Evolutionary conservation across 2,888 invertebrate species (phyloP), one percentile per base, ranked within the genome.

Genomic region (Ornithoptera priamus): DNA sequence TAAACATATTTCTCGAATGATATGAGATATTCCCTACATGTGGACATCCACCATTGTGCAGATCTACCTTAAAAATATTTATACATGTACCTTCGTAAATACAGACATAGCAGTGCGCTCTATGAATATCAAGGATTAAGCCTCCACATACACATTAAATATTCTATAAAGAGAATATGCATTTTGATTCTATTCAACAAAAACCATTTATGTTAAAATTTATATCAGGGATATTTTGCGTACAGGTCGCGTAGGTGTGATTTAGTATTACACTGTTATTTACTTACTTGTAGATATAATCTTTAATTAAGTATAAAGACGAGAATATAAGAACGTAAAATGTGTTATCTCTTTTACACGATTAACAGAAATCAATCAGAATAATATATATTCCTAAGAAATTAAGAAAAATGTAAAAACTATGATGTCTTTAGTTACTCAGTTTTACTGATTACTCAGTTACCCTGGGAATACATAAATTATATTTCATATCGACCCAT

Each of bases 81-180:
- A 50, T 17, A 50, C 15, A 24, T 59, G 22, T 24, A 30, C 30
- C 30, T 59, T 24, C 12, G 2, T 30, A 30, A 10, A 24, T 5
- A 30, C 17, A 17, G 46, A 50, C 58, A 39, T n/a, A 18, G 30
- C 30, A 62, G 46, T 65, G 20, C 42, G 42, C 17, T 57, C 70
- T 72, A 72, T 74, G 71, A 72, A 74, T 74, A 73, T 68, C 60
- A 68, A 20, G 72, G 74, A 71, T 73, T 71, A 70, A 65, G 67
- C 71, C 71, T 73, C 72, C 73, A 72, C 76, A 68, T 50, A 63
- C 59, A 64, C 70, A 57, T 74, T 69, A 72, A 69, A 71, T 71
- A 68, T 70, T 71, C 71, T 58, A 57, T 73, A 71, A 72, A 70
- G 69, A 72, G 67, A 71, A 72, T 71, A 72, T 62, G 46, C 67